Conservation (phyloP, 2,797 vertebrate species). For the Monodelphis domestica region DNA sequence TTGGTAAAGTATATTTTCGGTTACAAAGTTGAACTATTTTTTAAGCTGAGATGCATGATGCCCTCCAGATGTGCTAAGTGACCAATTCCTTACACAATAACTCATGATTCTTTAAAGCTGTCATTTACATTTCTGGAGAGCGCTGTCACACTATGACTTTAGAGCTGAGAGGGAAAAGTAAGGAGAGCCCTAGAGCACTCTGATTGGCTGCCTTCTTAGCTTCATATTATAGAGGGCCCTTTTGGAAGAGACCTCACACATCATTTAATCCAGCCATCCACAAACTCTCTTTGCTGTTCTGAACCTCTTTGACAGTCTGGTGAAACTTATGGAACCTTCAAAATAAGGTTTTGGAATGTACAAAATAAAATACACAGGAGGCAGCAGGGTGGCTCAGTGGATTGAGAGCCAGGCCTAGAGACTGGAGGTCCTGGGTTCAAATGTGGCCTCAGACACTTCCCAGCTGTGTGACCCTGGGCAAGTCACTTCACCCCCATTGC, state of each 20-base stretch:
- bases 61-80: background rate
- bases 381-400: no score
- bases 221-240: background rate
- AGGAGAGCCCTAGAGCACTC: background rate
- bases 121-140: background rate
- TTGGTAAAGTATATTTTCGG: slow-evolving; percentile 37
- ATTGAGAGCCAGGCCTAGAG: no score
- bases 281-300: background rate
- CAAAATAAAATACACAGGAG: background rate
- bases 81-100: slow-evolving; percentile 10
- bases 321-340: background rate
- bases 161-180: background rate
- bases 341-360: background rate
- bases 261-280: background rate
- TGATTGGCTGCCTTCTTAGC: background rate
- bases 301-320: background rate
- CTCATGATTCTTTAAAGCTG: background rate
- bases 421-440: no score
- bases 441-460: no score
- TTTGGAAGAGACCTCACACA: background rate
- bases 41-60: background rate
- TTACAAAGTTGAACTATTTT: slow-evolving; percentile 18
- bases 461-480: no score
- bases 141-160: background rate
- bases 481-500: no score